Evolutionary conservation across 2,797 vertebrate genomes (phyloP).

Genomic region (Neomorphus geoffroyi): DNA sequence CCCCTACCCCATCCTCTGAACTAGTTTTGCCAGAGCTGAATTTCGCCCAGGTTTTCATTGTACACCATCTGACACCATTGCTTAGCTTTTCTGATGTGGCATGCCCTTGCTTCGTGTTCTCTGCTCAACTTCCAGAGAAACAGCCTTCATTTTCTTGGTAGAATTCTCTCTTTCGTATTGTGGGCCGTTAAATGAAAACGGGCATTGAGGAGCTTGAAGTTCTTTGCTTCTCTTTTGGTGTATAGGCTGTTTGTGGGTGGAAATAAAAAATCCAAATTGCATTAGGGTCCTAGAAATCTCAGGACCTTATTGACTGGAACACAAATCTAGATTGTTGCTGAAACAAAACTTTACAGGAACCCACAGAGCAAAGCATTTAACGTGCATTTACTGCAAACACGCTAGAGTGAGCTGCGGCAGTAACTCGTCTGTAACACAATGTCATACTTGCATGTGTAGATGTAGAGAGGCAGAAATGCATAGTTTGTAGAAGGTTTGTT

Average conservation of each 20-base stretch:
- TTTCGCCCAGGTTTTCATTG: slow-evolving; percentile 13
- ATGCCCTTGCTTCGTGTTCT: slow-evolving; percentile 2
- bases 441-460: slow-evolving; percentile 40
- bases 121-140: background rate
- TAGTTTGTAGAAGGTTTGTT: slow-evolving; percentile 42
- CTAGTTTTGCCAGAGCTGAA: background rate
- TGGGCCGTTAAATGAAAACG: background rate
- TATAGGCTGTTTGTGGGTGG: background rate
- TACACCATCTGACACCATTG: background rate
- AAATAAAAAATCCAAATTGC: background rate
- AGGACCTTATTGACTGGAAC: background rate
- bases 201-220: background rate
- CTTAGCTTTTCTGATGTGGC: background rate
- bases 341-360: slow-evolving; percentile 4
- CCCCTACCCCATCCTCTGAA: background rate
- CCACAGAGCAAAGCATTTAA: background rate
- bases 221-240: background rate
- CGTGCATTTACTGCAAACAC: background rate
- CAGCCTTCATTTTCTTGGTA: background rate
- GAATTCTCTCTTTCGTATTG: background rate
- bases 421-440: slow-evolving; percentile 64
- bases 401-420: background rate
- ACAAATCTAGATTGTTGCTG: background rate
- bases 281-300: background rate
- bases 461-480: slow-evolving; percentile 44